Evolutionary conservation across 2,797 vertebrate genomes (phyloP).

Genomic region (Esox lucius): DNA sequence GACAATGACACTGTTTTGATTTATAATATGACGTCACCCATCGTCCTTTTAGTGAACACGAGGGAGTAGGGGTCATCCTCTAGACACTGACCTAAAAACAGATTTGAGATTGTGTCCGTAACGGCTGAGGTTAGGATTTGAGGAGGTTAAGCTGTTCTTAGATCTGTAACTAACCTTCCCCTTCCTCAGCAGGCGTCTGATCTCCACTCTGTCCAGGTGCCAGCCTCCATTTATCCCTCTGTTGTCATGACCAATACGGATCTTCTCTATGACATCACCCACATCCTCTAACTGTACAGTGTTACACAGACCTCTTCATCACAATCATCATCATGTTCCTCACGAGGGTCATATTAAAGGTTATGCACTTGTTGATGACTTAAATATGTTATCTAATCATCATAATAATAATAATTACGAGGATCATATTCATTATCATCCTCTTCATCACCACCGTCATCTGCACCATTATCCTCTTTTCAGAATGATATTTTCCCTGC

Average conservation of each 20-base stretch:
- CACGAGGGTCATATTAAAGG: neutral
- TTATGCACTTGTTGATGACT: too few species aligned
- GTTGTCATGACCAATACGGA: slow-evolving; percentile 89
- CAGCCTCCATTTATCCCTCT: slow-evolving; percentile 89
- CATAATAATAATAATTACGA: too few species aligned
- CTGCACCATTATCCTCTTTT: neutral
- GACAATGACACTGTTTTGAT: slow-evolving; percentile 15
- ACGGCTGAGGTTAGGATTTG: neutral
- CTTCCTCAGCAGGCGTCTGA: slow-evolving; percentile 90
- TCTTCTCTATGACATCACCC: slow-evolving; percentile 93
- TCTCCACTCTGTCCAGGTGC: slow-evolving; percentile 89
- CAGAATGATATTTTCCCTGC: neutral
- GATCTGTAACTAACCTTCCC: slow-evolving; percentile 79
- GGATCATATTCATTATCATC: neutral
- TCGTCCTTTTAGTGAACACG: neutral
- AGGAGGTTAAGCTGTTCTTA: neutral
- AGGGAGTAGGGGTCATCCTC: neutral
- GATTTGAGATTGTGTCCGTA: neutral
- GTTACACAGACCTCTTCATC: slow-evolving; percentile 2
- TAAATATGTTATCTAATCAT: too few species aligned
- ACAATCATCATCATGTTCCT: neutral
- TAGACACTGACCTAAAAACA: neutral
- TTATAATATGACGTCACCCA: neutral
- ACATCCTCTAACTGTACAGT: slow-evolving; percentile 85
- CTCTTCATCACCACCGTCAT: neutral